Base-by-base conservation (phyloP, 2,797 vertebrate species). In the Adelosebastes latens region DNA sequence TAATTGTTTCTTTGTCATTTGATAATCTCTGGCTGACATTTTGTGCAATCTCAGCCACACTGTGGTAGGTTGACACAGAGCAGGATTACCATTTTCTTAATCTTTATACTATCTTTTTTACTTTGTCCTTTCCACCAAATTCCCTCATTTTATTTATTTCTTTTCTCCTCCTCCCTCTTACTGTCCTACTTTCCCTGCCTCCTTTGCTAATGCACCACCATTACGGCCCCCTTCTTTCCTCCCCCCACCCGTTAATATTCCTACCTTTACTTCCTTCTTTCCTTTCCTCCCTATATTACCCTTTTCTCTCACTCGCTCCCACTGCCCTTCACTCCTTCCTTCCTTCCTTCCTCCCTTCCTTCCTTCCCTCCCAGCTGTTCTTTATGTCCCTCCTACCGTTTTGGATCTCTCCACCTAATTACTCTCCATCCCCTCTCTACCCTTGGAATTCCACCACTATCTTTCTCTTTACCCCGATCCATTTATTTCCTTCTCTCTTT, bases 391-490 rank as follows among this genome's bases (percentile, higher is more conserved):
- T 76, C 85, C 87, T 70, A 85, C 86, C 64, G 39, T 85, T 92
- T 85, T 89, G 87, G 81, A 86, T 86, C 80, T 74, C 70, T 87
- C 75, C n/a, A 12, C 58, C 87, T 88, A 92, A 93, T 94, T 92
- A 93, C 68, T 92, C 91, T 88, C 85, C 86, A 79, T 90, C 78
- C 89, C 53, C 78, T 81, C 69, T 68, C 46, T 75, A 72, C 62
- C 81, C 80, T 88, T 81, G 87, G 62, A 87, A 79, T 72, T 82
- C 55, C 67, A 77, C 67, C 59, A 59, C 73, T 55, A 62, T 85
- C 67, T 55, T 62, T 78, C 70, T 81, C 70, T 81, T 80, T 59
- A 61, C 36, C 74, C 62, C 3, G 2, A 77, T 88, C 69, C 65
- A 88, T 90, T 85, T 81, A 82, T 90, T 87, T 68, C 72, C 61